Evolutionary conservation across 1,140 invertebrate genomes (phyloP), one percentile per base, ranked within the genome.

Genomic region (Scaptodrosophila lebanonensis): DNA sequence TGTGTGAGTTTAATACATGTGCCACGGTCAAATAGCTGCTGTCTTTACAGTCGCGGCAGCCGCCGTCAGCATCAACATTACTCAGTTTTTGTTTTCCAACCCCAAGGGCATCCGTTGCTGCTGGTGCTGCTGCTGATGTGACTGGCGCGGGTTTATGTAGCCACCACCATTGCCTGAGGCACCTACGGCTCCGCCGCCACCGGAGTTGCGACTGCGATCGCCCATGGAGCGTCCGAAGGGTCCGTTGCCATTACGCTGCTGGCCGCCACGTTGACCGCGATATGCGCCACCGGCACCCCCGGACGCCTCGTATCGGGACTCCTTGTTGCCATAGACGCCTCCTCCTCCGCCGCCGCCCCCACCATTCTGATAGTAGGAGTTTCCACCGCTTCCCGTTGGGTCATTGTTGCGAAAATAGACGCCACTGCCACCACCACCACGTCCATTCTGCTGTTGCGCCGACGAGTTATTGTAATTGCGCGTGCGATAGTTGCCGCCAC

Each of bases 331-430:
- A 3, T 53, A 52, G 7, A 45, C 40, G 17, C 39, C 27, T 3
- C 43, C 30, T 2, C 20, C 54, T 5, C 54, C 48, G n/a, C 73
- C 68, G 0, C 70, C 39, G 3, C 52, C 61, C 29, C 64, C 58
- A 3, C 72, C 67, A 16, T 72, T 84, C 25, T 79, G 72, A 12
- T 79, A 79, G 27, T 77, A 76, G 17, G 13, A 61, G 54, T 40
- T 66, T 5, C 54, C 66, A 0, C 50, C 43, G 29, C 66, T 57
- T 12, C 43, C 66, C 9, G 64, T 64, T 0, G 75, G 56, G 44
- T 86, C 84, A 40, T 86, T 86, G 43, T 86, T 85, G 35, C 84
- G 84, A 69, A 86, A 86, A 39, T 86, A 86, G 1, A 86, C 76
- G 3, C 71, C 64, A 27, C 67, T 66, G 43, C 68, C 60, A 3